Conservation (phyloP, 2,888 invertebrate genomes). For the Fragum fragum region DNA sequence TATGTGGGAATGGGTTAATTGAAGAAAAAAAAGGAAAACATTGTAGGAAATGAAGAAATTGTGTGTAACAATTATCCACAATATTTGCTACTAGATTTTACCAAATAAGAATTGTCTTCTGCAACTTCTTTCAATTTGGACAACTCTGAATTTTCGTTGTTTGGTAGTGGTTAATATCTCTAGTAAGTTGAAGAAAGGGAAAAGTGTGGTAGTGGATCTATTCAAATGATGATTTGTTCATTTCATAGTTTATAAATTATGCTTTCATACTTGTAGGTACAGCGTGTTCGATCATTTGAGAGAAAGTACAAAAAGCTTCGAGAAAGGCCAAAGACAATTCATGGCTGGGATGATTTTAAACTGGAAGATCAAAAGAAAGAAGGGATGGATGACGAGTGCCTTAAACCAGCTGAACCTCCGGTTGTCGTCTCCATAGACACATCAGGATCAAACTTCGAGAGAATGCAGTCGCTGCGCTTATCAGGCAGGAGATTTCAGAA, state of each 20-base stretch:
- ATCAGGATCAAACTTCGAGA: constrained; percentile 94
- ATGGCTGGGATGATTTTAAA: constrained; percentile 70
- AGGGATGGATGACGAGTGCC: constrained; percentile 62
- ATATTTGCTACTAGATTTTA: too few relatives aligned
- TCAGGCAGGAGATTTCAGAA: constrained; percentile 89
- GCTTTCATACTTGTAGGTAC: constrained; percentile 63
- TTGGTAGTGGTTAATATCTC: too few relatives aligned
- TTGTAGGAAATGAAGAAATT: too few relatives aligned
- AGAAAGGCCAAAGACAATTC: constrained; percentile 78
- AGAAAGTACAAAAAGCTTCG: constrained; percentile 77
- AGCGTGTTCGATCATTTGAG: constrained; percentile 72
- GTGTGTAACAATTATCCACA: too few relatives aligned
- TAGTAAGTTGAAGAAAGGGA: too few relatives aligned
- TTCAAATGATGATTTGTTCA: constrained; percentile 7
- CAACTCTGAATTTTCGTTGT: too few relatives aligned
- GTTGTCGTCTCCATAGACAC: constrained; percentile 96
- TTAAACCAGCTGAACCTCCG: constrained; percentile 89
- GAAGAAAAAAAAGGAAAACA: too few relatives aligned
- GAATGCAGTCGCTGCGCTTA: constrained; percentile 95
- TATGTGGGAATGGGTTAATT: too few relatives aligned
- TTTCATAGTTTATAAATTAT: neutral
- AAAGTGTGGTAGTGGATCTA: too few relatives aligned
- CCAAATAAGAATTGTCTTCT: too few relatives aligned
- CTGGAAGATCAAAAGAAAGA: constrained; percentile 57
- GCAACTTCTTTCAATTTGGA: too few relatives aligned